Evolutionary conservation across 2,888 invertebrate genomes (phyloP), one percentile per base, ranked within the genome.

Genomic region (Ochropleura plecta): DNA sequence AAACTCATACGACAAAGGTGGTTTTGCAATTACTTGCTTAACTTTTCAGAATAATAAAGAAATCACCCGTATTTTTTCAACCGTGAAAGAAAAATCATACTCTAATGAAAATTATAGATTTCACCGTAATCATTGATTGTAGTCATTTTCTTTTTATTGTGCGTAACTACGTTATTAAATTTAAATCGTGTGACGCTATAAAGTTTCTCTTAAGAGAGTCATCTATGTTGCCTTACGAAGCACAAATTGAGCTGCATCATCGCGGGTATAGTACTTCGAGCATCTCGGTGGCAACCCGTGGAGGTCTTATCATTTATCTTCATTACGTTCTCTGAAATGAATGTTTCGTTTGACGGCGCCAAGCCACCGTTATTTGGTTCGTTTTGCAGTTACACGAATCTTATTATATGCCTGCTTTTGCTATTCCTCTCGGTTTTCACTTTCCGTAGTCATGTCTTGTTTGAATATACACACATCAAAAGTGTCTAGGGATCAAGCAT

Each of bases 191-290:
- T 73, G 70, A 78, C 55, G 57, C 68, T 66, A 69, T 69, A 69
- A 81, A 83, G 44, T 84, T 82, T 86, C 73, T 84, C 79, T 57
- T 70, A 67, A 74, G 60, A 74, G 64, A 70, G 59, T 51, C 64
- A 68, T 75, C 65, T 40, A 57, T 55, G 71, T 70, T 48, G 74
- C 81, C 73, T 86, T 88, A 79, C 73, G 68, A 57, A 65, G 76
- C 78, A 76, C 67, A 78, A 82, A 78, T 85, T 75, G 63, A 81
- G 72, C 86, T 81, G 68, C 40, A 82, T 78, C 85, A 82, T 81
- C 42, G 63, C 60, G 67, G 55, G 30, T 66, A 7, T 75, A 70
- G 63, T 69, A 69, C 70, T 73, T 63, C 18, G 9, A 70, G 70
- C 55, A 73, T 60, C 49, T 69, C 70, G 16, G 57, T 65, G 62